Percentiles rank a stretch among this genome's conserved stretches.
phyloP scores from a whole-genome alignment of 2,113 vertebrate genomes.

The Oceanodroma tethys region DNA sequence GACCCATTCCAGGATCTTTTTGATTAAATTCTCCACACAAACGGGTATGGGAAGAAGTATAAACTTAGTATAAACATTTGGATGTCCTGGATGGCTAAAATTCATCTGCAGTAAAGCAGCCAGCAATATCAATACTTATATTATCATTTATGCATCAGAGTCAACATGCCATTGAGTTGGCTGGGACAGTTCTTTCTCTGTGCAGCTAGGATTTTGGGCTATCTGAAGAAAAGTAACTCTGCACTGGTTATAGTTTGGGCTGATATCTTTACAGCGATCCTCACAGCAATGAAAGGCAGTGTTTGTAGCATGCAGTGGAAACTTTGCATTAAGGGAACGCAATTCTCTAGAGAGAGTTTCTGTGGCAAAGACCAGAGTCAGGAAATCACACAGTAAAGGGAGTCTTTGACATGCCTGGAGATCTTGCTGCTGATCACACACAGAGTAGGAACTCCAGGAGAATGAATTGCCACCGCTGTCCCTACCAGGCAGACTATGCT shows the following conservation, averaged over 20 bases:
- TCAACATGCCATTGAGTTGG: accelerated
- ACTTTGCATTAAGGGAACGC: neutral
- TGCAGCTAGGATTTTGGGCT: neutral
- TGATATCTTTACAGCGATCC: neutral
- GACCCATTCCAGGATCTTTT: neutral
- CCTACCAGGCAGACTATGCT: neutral
- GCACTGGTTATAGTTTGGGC: neutral
- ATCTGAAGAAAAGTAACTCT: neutral
- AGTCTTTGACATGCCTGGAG: neutral
- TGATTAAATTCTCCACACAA: neutral
- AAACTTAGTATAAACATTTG: neutral
- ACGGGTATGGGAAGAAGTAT: neutral
- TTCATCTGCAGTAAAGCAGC: neutral
- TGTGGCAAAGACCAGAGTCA: neutral
- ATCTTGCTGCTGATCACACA: neutral
- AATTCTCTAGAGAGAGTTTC: neutral
- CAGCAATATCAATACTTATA: neutral
- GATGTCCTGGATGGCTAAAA: neutral
- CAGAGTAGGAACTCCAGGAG: neutral
- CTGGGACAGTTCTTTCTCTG: neutral
- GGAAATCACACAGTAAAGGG: neutral
- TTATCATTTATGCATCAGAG: neutral
- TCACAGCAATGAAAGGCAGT: neutral
- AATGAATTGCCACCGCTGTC: neutral
- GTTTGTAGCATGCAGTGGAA: neutral